Evolutionary conservation across 64 coral and sea anemone species (phyloP), one percentile per base, ranked within the genome.

Genomic region (Porites australiensis): DNA sequence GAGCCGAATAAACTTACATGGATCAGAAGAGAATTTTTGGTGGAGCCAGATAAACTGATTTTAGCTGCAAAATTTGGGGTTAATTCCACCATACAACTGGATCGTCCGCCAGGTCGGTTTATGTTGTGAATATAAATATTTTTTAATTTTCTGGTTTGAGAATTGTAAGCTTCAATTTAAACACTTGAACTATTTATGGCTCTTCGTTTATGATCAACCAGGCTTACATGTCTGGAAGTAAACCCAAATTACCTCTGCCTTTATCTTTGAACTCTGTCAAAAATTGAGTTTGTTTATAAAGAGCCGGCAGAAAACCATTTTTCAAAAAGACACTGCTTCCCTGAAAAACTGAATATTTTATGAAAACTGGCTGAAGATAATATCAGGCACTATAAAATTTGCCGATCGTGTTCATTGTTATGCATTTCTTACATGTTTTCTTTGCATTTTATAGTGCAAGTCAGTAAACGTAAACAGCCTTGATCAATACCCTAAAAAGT

Each of bases 321-420:
- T 76, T 47, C 44, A 64, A 68, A 61, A 61, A 83, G 63, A 67
- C 81, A 83, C 68, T 83, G 61, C 81, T 83, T 16, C 21, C 61
- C 43, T 46, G 15, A 83, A 37, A 50, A 83, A 18, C 62, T 83
- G 48, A 83, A 83, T 83, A 83, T 83, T 83, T 83, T 67, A 83
- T 83, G 81, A 83, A 83, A 83, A 21, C 19, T n/a, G 81, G 81
- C 81, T 68, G 62, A 83, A 83, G 27, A 83, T 37, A 37, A 37
- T 45, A 67, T n/a, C 43, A 64, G 46, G 16, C 37, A 22, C 48
- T 50, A 18, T 65, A 62, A 82, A 63, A 82, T 82, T 13, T 61
- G 15, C 14, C 79, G 27, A 45, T 46, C 13, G 27, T 48, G 58
- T 64, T 65, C 55, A 58, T 46, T 15, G 3, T 44, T 67, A 16